Conservation (phyloP, 2,888 invertebrate species). For the Lasioglossum oenotherae region DNA sequence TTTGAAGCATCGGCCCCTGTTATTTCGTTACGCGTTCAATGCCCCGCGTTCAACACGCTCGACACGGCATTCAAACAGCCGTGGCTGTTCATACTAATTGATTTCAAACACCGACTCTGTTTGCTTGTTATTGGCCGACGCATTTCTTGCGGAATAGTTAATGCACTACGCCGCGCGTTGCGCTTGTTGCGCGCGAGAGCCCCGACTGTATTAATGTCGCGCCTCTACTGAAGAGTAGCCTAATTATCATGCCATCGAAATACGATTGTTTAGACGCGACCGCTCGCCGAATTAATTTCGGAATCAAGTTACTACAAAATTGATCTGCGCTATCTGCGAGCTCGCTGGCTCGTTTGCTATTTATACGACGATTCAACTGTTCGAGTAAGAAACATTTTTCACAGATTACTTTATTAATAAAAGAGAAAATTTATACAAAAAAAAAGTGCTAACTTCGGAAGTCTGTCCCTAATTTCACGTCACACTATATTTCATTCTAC, state of each 20-base stretch:
- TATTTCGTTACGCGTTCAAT: slow-evolving; percentile 10
- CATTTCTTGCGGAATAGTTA: slow-evolving; percentile 9
- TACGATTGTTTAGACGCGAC: background rate
- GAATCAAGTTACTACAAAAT: background rate
- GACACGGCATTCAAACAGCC: slow-evolving; percentile 11
- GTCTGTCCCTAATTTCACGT: background rate
- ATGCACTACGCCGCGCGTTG: background rate
- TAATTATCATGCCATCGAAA: slow-evolving; percentile 3
- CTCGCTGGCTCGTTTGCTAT: background rate
- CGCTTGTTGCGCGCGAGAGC: background rate
- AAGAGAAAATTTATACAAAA: background rate
- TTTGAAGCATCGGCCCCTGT: background rate
- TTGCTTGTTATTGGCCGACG: slow-evolving; percentile 15
- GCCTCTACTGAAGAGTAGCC: background rate
- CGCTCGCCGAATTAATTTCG: background rate
- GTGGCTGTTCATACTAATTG: slow-evolving; percentile 29
- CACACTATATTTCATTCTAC: background rate
- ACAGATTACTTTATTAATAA: background rate
- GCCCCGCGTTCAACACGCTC: background rate
- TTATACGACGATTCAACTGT: background rate
- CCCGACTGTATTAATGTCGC: background rate
- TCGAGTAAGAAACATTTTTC: background rate
- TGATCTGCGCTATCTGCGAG: background rate
- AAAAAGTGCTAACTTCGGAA: no score
- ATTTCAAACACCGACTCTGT: background rate